These are phyloP conservation scores for Saxicola maurus DNA, from an alignment of 2,797 vertebrate species.

Conservation along the genomic window DNA sequence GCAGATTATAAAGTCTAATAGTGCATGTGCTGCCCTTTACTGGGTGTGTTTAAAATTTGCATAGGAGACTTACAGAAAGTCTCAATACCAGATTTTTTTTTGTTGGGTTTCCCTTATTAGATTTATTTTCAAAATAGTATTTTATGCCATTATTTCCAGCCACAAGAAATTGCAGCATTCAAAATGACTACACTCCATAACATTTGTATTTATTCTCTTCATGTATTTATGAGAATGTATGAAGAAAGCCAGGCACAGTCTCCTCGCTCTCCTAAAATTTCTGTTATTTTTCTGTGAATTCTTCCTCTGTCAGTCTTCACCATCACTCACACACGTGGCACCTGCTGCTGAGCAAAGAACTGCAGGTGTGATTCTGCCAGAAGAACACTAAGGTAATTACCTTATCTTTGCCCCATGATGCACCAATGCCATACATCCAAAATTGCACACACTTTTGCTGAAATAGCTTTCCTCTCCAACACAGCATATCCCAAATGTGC, in stretches of 20 bases:
- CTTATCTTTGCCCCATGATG: neutral
- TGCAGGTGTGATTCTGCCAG: neutral
- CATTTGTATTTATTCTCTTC: neutral
- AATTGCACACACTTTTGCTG: neutral
- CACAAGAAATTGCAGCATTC: neutral
- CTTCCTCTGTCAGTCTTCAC: neutral
- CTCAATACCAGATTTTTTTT: neutral
- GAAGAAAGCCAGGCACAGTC: neutral
- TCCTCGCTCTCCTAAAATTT: neutral
- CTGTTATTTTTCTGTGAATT: neutral
- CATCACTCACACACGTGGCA: neutral
- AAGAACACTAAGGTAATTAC: neutral
- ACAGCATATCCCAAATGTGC: neutral
- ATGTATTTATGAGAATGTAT: neutral
- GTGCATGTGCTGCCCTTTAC: neutral
- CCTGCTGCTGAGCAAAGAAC: neutral
- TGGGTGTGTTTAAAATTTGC: neutral
- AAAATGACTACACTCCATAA: neutral
- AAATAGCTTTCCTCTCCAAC: neutral
- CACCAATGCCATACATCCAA: neutral
- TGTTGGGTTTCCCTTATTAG: neutral
- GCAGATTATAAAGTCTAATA: neutral
- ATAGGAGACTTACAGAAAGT: neutral
- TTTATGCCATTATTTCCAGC: neutral
- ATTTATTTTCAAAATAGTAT: neutral